Percentiles rank a stretch among this genome's conserved stretches.
Conservation (phyloP, 2,113 vertebrate genomes). For the Myxocyprinus asiaticus region DNA sequence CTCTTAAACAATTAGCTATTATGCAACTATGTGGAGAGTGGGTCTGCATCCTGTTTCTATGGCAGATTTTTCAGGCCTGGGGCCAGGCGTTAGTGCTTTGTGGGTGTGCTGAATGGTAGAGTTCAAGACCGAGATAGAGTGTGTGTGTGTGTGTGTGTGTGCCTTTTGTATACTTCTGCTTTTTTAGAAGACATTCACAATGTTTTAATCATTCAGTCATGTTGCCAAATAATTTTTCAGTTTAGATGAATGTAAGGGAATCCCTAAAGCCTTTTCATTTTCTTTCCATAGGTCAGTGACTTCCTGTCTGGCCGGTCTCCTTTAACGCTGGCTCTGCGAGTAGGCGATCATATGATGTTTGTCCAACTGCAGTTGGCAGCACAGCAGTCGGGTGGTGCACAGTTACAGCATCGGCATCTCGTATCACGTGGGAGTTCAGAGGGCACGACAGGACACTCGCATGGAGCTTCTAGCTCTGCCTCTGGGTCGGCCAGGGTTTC, state of each 20-base stretch:
- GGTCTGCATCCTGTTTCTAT: conserved; percentile 72
- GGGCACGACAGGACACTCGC: conserved; percentile 55
- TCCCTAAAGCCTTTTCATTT: conserved; percentile 41
- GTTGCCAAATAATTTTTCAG: conserved; percentile 28
- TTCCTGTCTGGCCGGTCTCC: conserved; percentile 96
- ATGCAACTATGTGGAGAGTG: conserved; percentile 69
- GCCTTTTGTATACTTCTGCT: conserved; percentile 59
- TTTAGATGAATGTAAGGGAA: conserved; percentile 11
- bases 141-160: conserved; percentile 52
- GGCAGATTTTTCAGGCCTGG: conserved; percentile 72
- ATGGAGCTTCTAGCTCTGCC: conserved; percentile 54
- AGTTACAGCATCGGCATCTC: conserved; percentile 88
- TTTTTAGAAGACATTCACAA: conserved; percentile 52
- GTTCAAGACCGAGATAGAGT: conserved; percentile 65
- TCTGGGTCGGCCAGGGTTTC: conserved; percentile 58
- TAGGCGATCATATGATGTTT: conserved; percentile 99
- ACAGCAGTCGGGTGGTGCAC: conserved; percentile 84
- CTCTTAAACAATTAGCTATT: conserved; percentile 72
- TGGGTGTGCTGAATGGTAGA: conserved; percentile 70
- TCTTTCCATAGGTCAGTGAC: conserved; percentile 88
- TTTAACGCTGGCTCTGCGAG: conserved; percentile 91
- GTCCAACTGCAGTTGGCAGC: conserved; percentile 96
- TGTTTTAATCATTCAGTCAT: conserved; percentile 13
- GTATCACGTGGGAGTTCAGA: conserved; percentile 76
- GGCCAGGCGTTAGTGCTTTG: conserved; percentile 77